Evolutionary conservation across 2,797 vertebrate species (phyloP).

Genomic region (Malurus leucopterus): DNA sequence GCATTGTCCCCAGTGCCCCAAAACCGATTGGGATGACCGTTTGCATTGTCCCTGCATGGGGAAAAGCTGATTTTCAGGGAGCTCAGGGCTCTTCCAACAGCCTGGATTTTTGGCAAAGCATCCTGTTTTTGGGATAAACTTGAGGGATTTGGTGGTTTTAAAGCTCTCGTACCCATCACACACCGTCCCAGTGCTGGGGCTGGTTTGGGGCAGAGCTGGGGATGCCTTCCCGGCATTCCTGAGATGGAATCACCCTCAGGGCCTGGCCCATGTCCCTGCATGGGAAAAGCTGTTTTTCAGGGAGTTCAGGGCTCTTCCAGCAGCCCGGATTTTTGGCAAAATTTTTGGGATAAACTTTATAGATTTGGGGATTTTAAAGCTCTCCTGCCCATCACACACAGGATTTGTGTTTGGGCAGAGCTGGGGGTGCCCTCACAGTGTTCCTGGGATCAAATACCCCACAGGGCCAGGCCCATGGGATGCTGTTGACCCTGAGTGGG

Average conservation of each 20-base stretch:
- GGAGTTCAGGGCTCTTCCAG: too few relatives aligned
- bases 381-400: too few relatives aligned
- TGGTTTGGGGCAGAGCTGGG: neutral
- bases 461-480: too few relatives aligned
- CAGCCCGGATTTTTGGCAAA: too few relatives aligned
- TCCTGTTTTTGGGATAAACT: rapidly evolving
- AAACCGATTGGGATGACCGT: neutral
- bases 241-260: too few relatives aligned
- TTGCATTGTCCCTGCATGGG: rapidly evolving
- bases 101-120: neutral
- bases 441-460: neutral
- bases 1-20: too few relatives aligned
- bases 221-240: too few relatives aligned
- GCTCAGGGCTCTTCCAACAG: neutral
- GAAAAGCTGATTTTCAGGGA: neutral
- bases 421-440: too few relatives aligned
- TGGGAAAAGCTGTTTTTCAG: neutral
- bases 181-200: rapidly evolving
- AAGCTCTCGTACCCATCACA: neutral
- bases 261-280: rapidly evolving
- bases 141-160: neutral
- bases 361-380: too few relatives aligned
- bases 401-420: neutral
- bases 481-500: too few relatives aligned
- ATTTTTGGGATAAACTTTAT: too few relatives aligned